Conservation (phyloP, 2,113 vertebrate genomes). For the Hippocampus zosterae region DNA sequence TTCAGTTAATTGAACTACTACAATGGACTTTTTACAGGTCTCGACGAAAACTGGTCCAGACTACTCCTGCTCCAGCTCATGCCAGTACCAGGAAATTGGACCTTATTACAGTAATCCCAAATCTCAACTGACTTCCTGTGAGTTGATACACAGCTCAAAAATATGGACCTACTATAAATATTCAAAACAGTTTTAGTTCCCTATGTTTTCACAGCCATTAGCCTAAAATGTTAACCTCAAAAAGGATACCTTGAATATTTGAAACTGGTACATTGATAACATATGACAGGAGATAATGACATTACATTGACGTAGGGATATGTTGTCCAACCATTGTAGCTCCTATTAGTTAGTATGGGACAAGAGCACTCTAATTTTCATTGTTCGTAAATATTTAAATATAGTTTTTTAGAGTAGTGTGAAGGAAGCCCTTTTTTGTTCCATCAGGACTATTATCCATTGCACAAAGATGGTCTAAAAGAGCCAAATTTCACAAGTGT, state of each 20-base stretch:
- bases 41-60: too few species aligned
- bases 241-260: not conserved
- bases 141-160: not conserved
- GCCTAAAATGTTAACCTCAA: too few species aligned
- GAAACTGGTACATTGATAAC: not conserved
- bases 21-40: not conserved
- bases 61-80: not conserved
- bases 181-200: too few species aligned
- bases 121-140: too few species aligned
- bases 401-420: too few species aligned
- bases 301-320: not conserved
- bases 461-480: too few species aligned
- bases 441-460: too few species aligned
- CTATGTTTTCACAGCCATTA: too few species aligned
- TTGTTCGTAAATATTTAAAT: not conserved
- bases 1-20: not conserved
- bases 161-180: not conserved
- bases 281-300: not conserved
- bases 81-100: not conserved
- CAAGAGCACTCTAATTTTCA: too few species aligned
- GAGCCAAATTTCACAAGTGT: too few species aligned
- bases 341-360: not conserved
- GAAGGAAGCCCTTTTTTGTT: too few species aligned
- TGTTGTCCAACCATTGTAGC: not conserved
- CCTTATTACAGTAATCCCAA: too few species aligned